Percentiles rank a stretch among this genome's conserved stretches.
These are phyloP conservation scores for Oncorhynchus clarkii DNA, from an alignment of 2,113 vertebrate species.

Conservation along the genomic window DNA sequence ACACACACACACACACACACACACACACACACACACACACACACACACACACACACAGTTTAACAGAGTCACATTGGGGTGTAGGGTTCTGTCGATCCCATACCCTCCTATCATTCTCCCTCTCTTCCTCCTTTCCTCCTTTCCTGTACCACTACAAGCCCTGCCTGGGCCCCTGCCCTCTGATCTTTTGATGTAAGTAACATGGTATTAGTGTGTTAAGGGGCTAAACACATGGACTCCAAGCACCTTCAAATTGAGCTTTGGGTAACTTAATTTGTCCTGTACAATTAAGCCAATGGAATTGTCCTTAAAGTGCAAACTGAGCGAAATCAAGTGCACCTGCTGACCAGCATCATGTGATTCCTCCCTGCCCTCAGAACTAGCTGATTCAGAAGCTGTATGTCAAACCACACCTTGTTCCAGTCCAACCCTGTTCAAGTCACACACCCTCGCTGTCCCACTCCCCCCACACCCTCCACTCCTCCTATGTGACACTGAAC, in stretches of 20 bases:
- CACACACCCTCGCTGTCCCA: background rate
- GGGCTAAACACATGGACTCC: too few species aligned
- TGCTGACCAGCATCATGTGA: background rate
- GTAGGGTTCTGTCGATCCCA: slow-evolving; percentile 34
- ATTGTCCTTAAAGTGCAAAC: too few species aligned
- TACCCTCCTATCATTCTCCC: slow-evolving; percentile 29
- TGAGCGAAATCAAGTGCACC: too few species aligned
- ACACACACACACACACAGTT: slow-evolving; percentile 10
- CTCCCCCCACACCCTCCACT: background rate
- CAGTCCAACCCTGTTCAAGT: background rate
- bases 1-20: slow-evolving; percentile 1
- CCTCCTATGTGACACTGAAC: background rate
- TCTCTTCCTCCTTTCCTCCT: background rate
- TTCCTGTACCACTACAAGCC: slow-evolving; percentile 22
- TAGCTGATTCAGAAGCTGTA: slow-evolving; percentile 1
- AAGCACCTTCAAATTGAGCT: too few species aligned
- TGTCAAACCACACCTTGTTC: background rate
- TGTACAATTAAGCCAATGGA: too few species aligned
- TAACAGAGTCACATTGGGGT: slow-evolving; percentile 18
- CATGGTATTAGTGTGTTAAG: slow-evolving; percentile 23
- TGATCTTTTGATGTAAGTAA: slow-evolving; percentile 44
- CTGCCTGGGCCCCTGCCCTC: slow-evolving; percentile 29
- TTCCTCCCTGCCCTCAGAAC: slow-evolving; percentile 21
- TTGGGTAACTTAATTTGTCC: too few species aligned
- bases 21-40: slow-evolving; percentile 1